Conservation (phyloP, 2,888 invertebrate species). For the Conchocele bisecta region DNA sequence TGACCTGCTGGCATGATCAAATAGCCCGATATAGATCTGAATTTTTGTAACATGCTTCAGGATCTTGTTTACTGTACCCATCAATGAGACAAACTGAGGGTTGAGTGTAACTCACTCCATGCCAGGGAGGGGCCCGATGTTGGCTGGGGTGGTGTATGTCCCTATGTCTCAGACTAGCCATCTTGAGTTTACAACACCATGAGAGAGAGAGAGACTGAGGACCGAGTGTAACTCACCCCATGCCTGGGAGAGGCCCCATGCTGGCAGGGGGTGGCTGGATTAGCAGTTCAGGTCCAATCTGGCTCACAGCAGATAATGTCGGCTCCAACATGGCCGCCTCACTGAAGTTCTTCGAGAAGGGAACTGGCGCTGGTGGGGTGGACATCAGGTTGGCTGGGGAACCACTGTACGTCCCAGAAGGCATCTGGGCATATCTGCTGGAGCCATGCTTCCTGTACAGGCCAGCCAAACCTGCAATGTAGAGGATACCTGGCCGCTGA, state of each 20-base stretch:
- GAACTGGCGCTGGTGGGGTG: constrained; percentile 40
- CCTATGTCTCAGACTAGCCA: too few species aligned
- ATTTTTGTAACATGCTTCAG: too few species aligned
- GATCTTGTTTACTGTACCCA: too few species aligned
- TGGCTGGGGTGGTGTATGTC: too few species aligned
- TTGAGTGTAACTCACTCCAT: too few species aligned
- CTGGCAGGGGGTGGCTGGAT: constrained; percentile 57
- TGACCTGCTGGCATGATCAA: too few species aligned
- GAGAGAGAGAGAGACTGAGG: too few species aligned
- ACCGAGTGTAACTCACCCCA: too few species aligned
- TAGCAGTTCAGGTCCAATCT: constrained; percentile 29
- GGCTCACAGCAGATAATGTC: constrained; percentile 5
- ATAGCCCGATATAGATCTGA: too few species aligned
- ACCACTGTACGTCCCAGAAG: constrained; percentile 70
- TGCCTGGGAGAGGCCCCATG: constrained; percentile 41
- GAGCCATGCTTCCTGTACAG: constrained; percentile 57
- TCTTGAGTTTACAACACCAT: too few species aligned
- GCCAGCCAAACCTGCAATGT: constrained; percentile 41
- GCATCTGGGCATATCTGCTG: constrained; percentile 75
- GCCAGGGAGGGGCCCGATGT: constrained; percentile 40
- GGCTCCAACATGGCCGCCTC: constrained; percentile 34
- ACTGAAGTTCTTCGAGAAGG: constrained; percentile 35
- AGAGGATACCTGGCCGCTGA: too few species aligned
- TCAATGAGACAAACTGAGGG: too few species aligned
- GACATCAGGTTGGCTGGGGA: constrained; percentile 47